Percentiles rank a stretch among this genome's conserved stretches.
Evolutionary conservation across 2,113 vertebrate genomes (phyloP).

Genomic region (Pseudolaguvia tuberculata): DNA sequence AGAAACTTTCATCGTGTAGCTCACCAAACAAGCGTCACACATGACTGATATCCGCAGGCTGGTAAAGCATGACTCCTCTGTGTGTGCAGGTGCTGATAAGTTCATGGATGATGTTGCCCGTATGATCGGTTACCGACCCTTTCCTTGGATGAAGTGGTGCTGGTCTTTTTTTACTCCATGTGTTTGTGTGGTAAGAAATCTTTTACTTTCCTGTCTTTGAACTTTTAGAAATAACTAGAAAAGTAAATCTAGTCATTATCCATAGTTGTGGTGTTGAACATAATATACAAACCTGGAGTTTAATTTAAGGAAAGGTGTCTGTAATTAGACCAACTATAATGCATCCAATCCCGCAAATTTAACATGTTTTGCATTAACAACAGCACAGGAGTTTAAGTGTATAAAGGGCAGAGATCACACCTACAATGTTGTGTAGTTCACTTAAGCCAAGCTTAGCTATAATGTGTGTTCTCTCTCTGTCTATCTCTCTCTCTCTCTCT

Average conservation of each 20-base stretch:
- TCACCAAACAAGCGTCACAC: too few relatives aligned
- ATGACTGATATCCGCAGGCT: too few relatives aligned
- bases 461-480: background rate
- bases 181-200: conserved; percentile 69
- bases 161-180: conserved; percentile 76
- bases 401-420: background rate
- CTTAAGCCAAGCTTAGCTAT: background rate
- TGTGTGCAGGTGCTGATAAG: conserved; percentile 70
- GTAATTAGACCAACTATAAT: background rate
- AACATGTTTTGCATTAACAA: background rate
- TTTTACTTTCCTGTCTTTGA: background rate
- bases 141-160: conserved; percentile 81
- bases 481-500: background rate
- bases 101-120: conserved; percentile 79
- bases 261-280: background rate
- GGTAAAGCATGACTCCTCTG: background rate
- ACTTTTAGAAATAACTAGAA: background rate
- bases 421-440: background rate
- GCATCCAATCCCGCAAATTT: background rate
- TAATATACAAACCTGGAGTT: too few relatives aligned
- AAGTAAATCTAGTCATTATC: background rate
- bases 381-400: background rate
- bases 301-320: background rate
- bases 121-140: conserved; percentile 78
- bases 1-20: too few relatives aligned